Evolutionary conservation across 2,113 vertebrate genomes (phyloP).

Genomic region (Numida meleagris): DNA sequence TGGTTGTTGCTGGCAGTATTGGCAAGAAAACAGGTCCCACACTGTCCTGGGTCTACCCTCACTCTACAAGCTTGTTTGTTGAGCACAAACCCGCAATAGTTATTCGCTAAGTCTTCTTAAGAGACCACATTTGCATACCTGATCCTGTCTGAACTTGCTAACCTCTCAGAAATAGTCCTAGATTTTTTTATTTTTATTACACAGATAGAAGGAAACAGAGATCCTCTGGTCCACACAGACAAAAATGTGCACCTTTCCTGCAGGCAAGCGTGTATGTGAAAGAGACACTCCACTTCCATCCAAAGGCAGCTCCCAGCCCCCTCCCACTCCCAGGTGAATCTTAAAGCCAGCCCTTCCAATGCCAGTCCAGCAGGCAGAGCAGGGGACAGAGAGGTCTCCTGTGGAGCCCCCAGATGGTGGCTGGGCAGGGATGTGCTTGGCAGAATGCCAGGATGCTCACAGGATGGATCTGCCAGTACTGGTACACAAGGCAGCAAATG

Average conservation of each 20-base stretch:
- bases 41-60: not conserved
- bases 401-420: not conserved
- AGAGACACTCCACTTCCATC: not conserved
- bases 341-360: not conserved
- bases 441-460: too few relatives aligned
- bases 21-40: not conserved
- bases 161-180: not conserved
- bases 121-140: rapidly evolving
- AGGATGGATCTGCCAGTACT: too few relatives aligned
- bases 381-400: not conserved
- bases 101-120: not conserved
- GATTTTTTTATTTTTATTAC: not conserved
- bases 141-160: not conserved
- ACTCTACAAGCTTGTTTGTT: too few relatives aligned
- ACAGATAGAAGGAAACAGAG: not conserved
- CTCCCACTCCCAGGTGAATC: not conserved
- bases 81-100: too few relatives aligned
- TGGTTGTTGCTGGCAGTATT: not conserved
- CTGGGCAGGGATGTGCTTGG: too few relatives aligned
- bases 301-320: not conserved
- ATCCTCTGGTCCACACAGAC: not conserved
- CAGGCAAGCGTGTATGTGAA: not conserved
- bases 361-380: not conserved
- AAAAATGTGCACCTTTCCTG: not conserved
- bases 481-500: too few relatives aligned